Evolutionary conservation across 2,113 vertebrate species (phyloP), one percentile per base, ranked within the genome.

Genomic region (Malurus elegans): DNA sequence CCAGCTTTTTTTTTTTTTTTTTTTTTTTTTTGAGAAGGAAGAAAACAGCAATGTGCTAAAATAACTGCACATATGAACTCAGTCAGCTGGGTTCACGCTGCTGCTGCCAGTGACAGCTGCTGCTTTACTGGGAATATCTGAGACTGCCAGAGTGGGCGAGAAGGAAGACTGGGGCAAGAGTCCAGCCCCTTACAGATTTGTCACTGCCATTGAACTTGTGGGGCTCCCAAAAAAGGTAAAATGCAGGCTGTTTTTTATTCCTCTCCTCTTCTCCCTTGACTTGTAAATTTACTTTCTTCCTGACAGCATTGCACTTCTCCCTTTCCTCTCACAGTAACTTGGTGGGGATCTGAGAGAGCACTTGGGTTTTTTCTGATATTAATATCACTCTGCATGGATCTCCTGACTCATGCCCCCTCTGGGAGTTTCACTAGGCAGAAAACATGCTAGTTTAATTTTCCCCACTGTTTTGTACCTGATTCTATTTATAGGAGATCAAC

Each of bases 21-120:
- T 42, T 44, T 0, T 4, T 65, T 91, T 79, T 72, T 72, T 50
- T 32, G 45, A 83, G 89, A 81, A 94, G 69, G 56, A 88, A 75
- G 73, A 69, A 90, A 86, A 91, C 57, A 18, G 36, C 60, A 90
- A 57, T 72, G 50, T 82, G 57, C 53, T 93, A 74, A 96, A 91
- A 86, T 81, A 91, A 64, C 57, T 92, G 53, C 70, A 72, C 3
- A 6, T 81, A 71, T 75, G 69, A 93, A 93, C 70, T 61, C 80
- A 94, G 36, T 69, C 78, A 92, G 40, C 67, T 93, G 81, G 62
- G 81, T 85, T 94, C n/a, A 76, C 16, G 8, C 20, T 95, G 70
- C 66, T 96, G 54, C 75, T 95, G 78, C 73, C 70, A 79, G 88
- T 92, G 70, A 86, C 80, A 95, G 78, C 61, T 95, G 84, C 66